Conservation (phyloP, 64 coral and sea anemone genomes). For the Dendronephthya gigantea region DNA sequence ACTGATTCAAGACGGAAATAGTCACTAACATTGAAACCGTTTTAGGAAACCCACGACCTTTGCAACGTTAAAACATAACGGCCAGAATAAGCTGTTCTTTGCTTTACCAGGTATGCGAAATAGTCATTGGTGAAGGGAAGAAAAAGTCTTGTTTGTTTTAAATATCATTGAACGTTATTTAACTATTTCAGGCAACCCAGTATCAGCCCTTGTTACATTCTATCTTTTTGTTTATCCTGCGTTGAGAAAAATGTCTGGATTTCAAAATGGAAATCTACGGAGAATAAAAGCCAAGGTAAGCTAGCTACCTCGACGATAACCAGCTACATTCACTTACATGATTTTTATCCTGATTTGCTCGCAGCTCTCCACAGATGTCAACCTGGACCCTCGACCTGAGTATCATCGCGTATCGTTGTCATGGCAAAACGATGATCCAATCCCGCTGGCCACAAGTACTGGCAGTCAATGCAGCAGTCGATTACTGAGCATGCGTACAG, state of each 20-base stretch:
- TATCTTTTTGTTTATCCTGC: conserved; percentile 87
- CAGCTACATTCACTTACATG: background rate
- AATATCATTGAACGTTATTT: background rate
- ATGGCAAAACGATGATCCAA: conserved; percentile 66
- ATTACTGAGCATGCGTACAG: conserved; percentile 84
- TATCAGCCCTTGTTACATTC: conserved; percentile 92
- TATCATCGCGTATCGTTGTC: conserved; percentile 71
- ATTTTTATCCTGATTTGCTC: background rate
- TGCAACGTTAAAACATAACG: conserved; percentile 45
- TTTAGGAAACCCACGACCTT: conserved; percentile 84
- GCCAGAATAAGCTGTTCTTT: conserved; percentile 69
- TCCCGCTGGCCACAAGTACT: conserved; percentile 63
- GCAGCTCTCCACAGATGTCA: conserved; percentile 46
- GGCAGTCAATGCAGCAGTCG: conserved; percentile 97
- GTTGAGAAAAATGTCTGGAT: conserved; percentile 65
- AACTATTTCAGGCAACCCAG: conserved; percentile 65
- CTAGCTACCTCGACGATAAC: background rate
- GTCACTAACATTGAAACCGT: background rate
- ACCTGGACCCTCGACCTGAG: conserved; percentile 70
- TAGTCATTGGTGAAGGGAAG: no score
- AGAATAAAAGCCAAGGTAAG: conserved; percentile 69
- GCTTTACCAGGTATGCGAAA: conserved; percentile 69
- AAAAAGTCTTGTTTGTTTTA: background rate
- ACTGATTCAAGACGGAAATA: no score
- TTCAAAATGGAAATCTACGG: conserved; percentile 42